A percentile compares a stretch with the other conserved stretches of the same genome.
These are phyloP conservation scores for Mactromeris polynyma DNA, from an alignment of 2,888 invertebrate species.

Conservation along the genomic window DNA sequence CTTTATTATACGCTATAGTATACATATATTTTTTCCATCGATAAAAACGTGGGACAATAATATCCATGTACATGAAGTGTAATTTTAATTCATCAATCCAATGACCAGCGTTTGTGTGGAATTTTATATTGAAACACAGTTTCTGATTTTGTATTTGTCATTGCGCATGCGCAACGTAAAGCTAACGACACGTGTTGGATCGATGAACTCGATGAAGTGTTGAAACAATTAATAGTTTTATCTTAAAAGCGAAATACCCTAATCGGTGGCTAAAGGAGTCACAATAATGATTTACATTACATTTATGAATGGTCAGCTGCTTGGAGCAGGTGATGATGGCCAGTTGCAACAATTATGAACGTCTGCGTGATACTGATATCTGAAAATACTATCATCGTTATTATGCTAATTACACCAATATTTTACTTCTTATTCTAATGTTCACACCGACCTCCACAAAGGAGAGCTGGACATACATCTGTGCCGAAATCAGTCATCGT, in stretches of 20 bases:
- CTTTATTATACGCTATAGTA: no score
- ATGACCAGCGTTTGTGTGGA: no score
- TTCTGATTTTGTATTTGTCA: neutral
- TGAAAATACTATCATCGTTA: neutral
- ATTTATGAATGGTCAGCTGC: neutral
- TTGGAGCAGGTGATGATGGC: neutral
- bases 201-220: neutral
- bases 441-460: neutral
- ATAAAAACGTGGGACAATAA: no score
- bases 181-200: neutral
- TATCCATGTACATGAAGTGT: no score
- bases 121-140: no score
- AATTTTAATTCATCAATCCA: no score
- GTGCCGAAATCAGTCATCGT: neutral
- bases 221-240: neutral
- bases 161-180: neutral
- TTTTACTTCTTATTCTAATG: neutral
- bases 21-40: no score
- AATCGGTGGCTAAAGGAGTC: neutral
- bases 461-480: neutral
- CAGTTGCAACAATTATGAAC: neutral
- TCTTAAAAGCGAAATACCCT: neutral
- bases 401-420: neutral
- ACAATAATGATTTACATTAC: neutral
- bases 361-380: neutral